phyloP scores from a whole-genome alignment of 2,113 vertebrate genomes.

The Callionymus lyra region DNA sequence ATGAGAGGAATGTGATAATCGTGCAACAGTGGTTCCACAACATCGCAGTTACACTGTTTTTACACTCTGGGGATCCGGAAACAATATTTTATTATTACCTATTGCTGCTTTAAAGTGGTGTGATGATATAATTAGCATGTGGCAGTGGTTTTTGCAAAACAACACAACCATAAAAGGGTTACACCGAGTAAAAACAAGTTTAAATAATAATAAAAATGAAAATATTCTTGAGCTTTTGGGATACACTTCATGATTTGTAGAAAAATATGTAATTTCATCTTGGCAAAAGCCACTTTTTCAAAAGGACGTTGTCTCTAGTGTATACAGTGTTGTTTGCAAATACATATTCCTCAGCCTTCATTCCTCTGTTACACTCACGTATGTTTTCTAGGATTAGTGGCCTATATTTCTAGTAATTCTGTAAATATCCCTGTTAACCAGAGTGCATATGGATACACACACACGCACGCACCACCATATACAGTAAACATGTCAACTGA shows the following conservation, averaged over 20 bases:
- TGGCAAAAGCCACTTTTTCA: background rate
- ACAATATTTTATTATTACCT: too few relatives aligned
- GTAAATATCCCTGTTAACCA: constrained; percentile 15
- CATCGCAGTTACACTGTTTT: too few relatives aligned
- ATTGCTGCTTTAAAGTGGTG: too few relatives aligned
- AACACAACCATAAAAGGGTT: background rate
- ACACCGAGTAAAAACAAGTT: background rate
- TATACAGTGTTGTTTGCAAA: background rate
- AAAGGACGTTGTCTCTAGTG: background rate
- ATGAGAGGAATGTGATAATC: too few relatives aligned
- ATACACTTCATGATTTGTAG: background rate
- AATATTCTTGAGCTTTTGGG: background rate
- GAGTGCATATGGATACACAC: constrained; percentile 12
- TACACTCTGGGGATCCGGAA: too few relatives aligned
- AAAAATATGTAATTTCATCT: background rate
- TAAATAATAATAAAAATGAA: background rate
- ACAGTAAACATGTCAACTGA: background rate
- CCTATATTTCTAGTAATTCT: constrained; percentile 20
- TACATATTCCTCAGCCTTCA: background rate
- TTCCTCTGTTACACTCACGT: background rate
- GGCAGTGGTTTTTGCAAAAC: too few relatives aligned
- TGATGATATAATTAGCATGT: too few relatives aligned
- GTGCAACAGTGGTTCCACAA: too few relatives aligned
- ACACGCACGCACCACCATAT: too few relatives aligned
- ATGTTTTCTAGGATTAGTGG: constrained; percentile 17